Percentiles rank a stretch among this genome's conserved stretches.
phyloP scores from a whole-genome alignment of 2,113 vertebrate species.

The Mungos mungo region DNA sequence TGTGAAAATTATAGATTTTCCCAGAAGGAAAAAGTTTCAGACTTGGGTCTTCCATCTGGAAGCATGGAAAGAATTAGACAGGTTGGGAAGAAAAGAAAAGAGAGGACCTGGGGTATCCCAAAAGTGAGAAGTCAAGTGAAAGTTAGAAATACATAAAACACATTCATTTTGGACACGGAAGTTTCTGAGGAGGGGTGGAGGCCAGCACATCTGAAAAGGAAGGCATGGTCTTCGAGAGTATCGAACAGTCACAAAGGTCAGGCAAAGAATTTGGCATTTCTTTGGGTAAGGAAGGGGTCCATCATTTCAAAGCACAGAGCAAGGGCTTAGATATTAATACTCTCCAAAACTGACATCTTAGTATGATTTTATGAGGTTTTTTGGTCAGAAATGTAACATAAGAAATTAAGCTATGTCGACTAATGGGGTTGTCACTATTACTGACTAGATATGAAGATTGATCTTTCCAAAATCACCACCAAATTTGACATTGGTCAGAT shows the following conservation, averaged over 20 bases:
- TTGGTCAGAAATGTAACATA: not conserved
- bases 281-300: not conserved
- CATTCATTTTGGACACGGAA: not conserved
- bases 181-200: not conserved
- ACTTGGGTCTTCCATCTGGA: not conserved
- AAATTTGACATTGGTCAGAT: not conserved
- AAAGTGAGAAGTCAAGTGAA: not conserved
- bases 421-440: not conserved
- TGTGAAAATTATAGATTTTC: not conserved
- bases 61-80: not conserved
- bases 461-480: not conserved
- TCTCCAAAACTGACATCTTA: not conserved
- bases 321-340: not conserved
- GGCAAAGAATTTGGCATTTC: not conserved
- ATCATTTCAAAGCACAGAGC: not conserved
- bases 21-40: not conserved
- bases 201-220: not conserved
- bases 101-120: accelerated
- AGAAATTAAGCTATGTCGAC: not conserved
- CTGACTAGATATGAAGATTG: not conserved
- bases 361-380: not conserved
- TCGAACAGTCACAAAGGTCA: not conserved
- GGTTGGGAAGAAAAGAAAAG: not conserved
- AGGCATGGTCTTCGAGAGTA: not conserved
- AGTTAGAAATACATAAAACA: not conserved